Percentiles rank a stretch among this genome's conserved stretches.
phyloP scores from a whole-genome alignment of 1,140 invertebrate genomes.

The Venustaconcha ellipsiformis region DNA sequence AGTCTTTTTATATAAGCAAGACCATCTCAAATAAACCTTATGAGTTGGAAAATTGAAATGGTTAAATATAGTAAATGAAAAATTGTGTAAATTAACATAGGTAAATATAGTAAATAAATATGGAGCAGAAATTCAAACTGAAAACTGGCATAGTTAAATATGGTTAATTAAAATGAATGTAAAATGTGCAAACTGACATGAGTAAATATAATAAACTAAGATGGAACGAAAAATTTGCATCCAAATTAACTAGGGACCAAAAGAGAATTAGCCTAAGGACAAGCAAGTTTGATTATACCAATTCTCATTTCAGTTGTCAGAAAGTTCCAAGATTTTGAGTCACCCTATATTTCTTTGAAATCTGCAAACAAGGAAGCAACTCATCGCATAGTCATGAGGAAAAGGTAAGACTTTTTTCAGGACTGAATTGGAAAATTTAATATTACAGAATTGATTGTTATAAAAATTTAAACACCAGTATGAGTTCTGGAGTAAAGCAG shows the following conservation, averaged over 20 bases:
- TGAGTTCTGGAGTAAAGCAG: no score
- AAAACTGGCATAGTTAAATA: neutral
- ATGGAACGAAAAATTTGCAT: neutral
- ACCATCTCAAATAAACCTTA: no score
- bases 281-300: neutral
- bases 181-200: slow-evolving; percentile 1
- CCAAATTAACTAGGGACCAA: neutral
- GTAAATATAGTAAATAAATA: no score
- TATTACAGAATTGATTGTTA: slow-evolving; percentile 1
- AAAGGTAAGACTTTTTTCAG: slow-evolving; percentile 52
- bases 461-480: no score
- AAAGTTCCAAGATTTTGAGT: slow-evolving; percentile 95
- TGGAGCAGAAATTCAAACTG: no score
- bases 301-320: slow-evolving; percentile 77
- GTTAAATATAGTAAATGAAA: no score
- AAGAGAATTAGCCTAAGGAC: neutral
- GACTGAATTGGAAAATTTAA: neutral
- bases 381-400: slow-evolving; percentile 67
- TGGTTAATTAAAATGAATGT: neutral
- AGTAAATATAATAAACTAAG: neutral
- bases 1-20: no score
- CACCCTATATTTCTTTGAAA: slow-evolving; percentile 90
- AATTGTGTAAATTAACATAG: no score
- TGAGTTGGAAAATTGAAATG: no score
- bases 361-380: slow-evolving; percentile 69